Evolutionary conservation across 2,888 invertebrate species (phyloP).

Genomic region (Orthosia cruda): DNA sequence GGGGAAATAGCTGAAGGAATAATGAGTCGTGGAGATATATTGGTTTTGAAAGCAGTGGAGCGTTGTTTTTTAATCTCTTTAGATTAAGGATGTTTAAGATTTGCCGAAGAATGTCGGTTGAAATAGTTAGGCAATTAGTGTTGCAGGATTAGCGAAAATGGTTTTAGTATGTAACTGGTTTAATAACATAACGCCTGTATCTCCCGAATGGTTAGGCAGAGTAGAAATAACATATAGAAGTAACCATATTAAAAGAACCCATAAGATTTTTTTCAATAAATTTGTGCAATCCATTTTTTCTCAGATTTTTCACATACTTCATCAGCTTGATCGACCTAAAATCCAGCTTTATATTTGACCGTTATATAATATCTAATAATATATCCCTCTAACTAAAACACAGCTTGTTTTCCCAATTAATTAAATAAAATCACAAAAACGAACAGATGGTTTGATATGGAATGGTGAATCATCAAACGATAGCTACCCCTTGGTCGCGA

Average conservation of each 20-base stretch:
- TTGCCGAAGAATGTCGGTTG: not conserved
- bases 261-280: too few relatives aligned
- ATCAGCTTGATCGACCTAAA: not conserved
- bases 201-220: too few relatives aligned
- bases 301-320: too few relatives aligned
- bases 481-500: slow-evolving; percentile 40
- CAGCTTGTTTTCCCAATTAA: slow-evolving; percentile 26
- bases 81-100: not conserved
- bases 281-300: not conserved
- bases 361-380: slow-evolving; percentile 6
- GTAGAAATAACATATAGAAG: too few relatives aligned
- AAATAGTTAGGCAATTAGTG: not conserved
- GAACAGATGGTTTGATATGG: slow-evolving; percentile 58
- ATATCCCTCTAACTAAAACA: slow-evolving; percentile 10
- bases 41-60: not conserved
- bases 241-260: too few relatives aligned
- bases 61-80: slow-evolving; percentile 7
- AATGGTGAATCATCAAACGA: slow-evolving; percentile 48
- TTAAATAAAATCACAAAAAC: slow-evolving; percentile 54
- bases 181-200: too few relatives aligned
- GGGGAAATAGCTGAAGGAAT: slow-evolving; percentile 1
- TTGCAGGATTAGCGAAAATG: not conserved
- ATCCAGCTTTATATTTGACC: not conserved
- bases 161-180: too few relatives aligned
- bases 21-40: slow-evolving; percentile 13